A percentile compares a stretch with the other conserved stretches of the same genome.
phyloP scores from a whole-genome alignment of 2,888 invertebrate species.

The Minunthozetes semirufus region DNA sequence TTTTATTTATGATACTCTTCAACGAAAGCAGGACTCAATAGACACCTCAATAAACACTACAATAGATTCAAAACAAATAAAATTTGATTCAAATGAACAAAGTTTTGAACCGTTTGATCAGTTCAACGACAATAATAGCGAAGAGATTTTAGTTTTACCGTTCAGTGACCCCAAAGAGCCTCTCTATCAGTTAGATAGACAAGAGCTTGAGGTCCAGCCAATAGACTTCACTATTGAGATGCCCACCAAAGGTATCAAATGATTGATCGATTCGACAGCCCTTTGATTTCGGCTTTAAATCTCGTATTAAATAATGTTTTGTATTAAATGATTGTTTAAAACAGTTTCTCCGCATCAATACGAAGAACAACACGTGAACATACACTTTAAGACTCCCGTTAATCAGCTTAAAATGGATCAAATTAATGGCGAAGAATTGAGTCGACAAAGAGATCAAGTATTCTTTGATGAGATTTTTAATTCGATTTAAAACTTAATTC shows the following conservation, averaged over 20 bases:
- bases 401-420: slow-evolving; percentile 57
- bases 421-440: slow-evolving; percentile 76
- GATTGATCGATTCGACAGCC: slow-evolving; percentile 18
- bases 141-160: not conserved
- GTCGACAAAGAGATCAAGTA: slow-evolving; percentile 80
- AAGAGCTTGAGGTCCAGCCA: not conserved
- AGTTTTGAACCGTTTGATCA: not conserved
- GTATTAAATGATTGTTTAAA: not conserved
- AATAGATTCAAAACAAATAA: not conserved
- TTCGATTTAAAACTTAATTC: not conserved
- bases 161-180: slow-evolving; percentile 4
- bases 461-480: slow-evolving; percentile 49
- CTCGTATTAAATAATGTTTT: not conserved
- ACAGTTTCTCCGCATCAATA: slow-evolving; percentile 79
- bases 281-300: not conserved
- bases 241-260: slow-evolving; percentile 10
- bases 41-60: too few species aligned
- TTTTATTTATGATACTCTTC: slow-evolving; percentile 35
- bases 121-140: not conserved
- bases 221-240: not conserved
- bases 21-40: not conserved
- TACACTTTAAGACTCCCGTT: slow-evolving; percentile 83
- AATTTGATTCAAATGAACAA: not conserved
- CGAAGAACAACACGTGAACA: slow-evolving; percentile 86
- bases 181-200: not conserved